Conservation (phyloP, 2,888 invertebrate genomes). For the Lissonota sp. region DNA sequence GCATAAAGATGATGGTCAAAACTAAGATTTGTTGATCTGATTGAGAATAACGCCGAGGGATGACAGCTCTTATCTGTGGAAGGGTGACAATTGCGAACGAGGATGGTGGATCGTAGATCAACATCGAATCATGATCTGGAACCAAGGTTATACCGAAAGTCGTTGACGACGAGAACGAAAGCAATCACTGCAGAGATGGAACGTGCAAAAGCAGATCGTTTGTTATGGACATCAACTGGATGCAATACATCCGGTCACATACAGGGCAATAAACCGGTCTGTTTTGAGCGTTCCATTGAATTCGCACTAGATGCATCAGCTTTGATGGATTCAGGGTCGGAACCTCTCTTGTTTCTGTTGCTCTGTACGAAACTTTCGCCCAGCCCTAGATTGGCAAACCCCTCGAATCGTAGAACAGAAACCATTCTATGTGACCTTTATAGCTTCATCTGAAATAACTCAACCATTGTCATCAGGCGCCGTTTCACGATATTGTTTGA, state of each 20-base stretch:
- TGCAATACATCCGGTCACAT: conserved; percentile 3
- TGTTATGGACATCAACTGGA: conserved; percentile 22
- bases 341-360: neutral
- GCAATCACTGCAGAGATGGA: neutral
- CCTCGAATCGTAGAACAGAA: too few relatives aligned
- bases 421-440: too few relatives aligned
- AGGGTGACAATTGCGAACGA: neutral
- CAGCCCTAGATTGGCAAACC: too few relatives aligned
- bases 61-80: neutral
- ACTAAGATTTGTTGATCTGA: neutral
- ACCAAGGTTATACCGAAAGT: too few relatives aligned
- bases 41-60: neutral
- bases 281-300: conserved; percentile 1
- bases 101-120: neutral
- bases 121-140: too few relatives aligned
- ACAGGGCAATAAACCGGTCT: neutral
- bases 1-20: neutral
- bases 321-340: neutral
- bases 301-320: neutral
- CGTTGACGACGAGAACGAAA: too few relatives aligned
- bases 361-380: too few relatives aligned
- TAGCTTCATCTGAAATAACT: too few relatives aligned
- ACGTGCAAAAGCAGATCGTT: conserved; percentile 14
- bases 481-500: too few relatives aligned
- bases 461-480: too few relatives aligned